Base-by-base conservation (phyloP, 2,797 vertebrate genomes). In the Halcyon chelicuti region DNA sequence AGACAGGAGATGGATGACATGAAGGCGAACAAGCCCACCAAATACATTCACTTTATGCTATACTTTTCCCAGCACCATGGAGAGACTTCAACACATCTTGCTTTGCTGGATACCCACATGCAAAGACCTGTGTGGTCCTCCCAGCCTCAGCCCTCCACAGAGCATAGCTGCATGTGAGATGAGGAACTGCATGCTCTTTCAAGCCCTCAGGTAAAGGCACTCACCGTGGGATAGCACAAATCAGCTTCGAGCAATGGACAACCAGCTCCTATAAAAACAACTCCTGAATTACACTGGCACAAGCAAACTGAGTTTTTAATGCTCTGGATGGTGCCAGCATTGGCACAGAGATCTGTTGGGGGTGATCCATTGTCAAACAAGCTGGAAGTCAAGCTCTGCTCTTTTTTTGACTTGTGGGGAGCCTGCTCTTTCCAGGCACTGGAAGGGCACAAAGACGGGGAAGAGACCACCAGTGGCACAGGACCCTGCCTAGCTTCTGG, bases 281-380 rank as follows among this genome's bases (percentile, higher is more conserved):
- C 26, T 42, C 33, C 19, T 3, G 9, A 15, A 14, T 61, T 29
- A 31, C 19, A 16, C 6, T 5, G 22, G 31, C 42, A 54, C 1
- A 1, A 51, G 12, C 0, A 1, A 52, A 46, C 6, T 0, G 0
- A 13, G 10, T 5, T 49, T 67, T 14, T 40, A 44, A 16, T 3
- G 33, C 42, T 40, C 42, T 22, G 33, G 35, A 3, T 25, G n/a
- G 37, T 42, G 51, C 40, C 35, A 80, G 65, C 22, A 9, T 8
- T 29, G 57, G 63, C 74, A 73, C 14, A 73, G 31, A n/a, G 6
- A 23, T 22, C 42, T 44, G 2, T 5, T 13, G 15, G 5, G 42
- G 47, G 19, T 70, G 39, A 49, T 14, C 18, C 4, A 0, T 9
- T 2, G 1, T 17, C 47, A 54, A 10, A 54, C 31, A 52, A 13